Percentiles rank a stretch among this genome's conserved stretches.
phyloP scores from a whole-genome alignment of 2,113 vertebrate species.

The Excalfactoria chinensis region DNA sequence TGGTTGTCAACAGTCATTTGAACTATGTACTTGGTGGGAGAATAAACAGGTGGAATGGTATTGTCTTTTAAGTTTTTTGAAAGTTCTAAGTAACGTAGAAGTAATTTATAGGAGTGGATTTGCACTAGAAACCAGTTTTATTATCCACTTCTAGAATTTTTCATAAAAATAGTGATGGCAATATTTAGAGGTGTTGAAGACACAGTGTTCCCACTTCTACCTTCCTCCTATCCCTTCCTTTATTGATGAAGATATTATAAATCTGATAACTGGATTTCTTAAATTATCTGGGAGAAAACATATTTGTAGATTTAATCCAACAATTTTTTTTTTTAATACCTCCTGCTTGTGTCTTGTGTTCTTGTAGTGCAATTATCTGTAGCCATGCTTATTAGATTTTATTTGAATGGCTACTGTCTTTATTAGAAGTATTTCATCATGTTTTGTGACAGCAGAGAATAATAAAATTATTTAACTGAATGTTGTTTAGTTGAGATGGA shows the following conservation, averaged over 20 bases:
- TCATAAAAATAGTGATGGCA: background rate
- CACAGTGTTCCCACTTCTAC: background rate
- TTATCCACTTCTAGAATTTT: background rate
- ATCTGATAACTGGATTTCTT: background rate
- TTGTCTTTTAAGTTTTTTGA: background rate
- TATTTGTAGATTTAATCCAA: background rate
- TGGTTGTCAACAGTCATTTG: slow-evolving; percentile 13
- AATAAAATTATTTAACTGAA: slow-evolving; percentile 33
- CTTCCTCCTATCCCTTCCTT: background rate
- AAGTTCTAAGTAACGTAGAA: slow-evolving; percentile 18
- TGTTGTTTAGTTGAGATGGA: background rate
- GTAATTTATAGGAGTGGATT: slow-evolving; percentile 36
- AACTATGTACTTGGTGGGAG: background rate
- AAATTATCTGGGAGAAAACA: background rate
- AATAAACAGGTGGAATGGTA: background rate
- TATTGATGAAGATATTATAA: background rate
- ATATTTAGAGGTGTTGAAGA: background rate
- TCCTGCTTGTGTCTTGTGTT: background rate
- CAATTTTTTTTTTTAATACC: background rate
- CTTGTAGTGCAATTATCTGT: background rate
- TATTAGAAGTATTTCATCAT: slow-evolving; percentile 18
- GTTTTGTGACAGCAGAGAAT: background rate
- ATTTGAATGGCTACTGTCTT: slow-evolving; percentile 21
- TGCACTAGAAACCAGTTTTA: background rate
- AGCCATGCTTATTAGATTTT: background rate